These are phyloP conservation scores for Muscidifurax raptorellus DNA, from an alignment of 1,140 invertebrate genomes.

Conservation along the genomic window DNA sequence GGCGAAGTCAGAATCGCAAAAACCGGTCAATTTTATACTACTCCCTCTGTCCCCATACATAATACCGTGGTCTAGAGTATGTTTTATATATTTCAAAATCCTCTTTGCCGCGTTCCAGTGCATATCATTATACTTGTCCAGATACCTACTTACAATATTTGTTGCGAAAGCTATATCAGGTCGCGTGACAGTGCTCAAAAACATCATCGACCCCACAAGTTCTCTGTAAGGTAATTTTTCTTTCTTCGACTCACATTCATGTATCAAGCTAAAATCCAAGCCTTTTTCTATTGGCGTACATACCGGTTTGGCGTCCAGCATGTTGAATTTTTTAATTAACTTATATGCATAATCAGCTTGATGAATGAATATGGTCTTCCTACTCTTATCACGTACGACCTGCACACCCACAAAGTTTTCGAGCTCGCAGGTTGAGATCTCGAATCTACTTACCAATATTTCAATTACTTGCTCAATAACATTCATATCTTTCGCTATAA, in stretches of 20 bases:
- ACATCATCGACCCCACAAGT: conserved; percentile 11
- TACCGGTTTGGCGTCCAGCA: conserved; percentile 56
- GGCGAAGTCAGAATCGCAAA: conserved; percentile 4
- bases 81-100: background rate
- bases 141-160: background rate
- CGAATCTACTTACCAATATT: background rate
- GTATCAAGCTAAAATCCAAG: background rate
- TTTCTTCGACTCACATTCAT: background rate
- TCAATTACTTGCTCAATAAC: background rate
- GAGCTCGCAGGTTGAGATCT: background rate
- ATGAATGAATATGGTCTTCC: conserved; percentile 14
- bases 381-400: background rate
- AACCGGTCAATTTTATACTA: background rate
- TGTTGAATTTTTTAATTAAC: conserved; percentile 55
- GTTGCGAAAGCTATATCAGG: background rate
- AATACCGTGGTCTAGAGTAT: background rate
- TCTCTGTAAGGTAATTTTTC: conserved; percentile 24
- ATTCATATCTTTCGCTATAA: background rate
- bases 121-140: background rate
- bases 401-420: background rate
- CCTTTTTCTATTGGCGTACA: conserved; percentile 51
- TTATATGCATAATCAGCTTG: conserved; percentile 53
- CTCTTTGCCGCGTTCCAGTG: background rate
- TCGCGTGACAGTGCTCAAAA: background rate
- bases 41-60: background rate